phyloP scores from a whole-genome alignment of 2,797 vertebrate genomes.

The Kryptopterus vitreolus region DNA sequence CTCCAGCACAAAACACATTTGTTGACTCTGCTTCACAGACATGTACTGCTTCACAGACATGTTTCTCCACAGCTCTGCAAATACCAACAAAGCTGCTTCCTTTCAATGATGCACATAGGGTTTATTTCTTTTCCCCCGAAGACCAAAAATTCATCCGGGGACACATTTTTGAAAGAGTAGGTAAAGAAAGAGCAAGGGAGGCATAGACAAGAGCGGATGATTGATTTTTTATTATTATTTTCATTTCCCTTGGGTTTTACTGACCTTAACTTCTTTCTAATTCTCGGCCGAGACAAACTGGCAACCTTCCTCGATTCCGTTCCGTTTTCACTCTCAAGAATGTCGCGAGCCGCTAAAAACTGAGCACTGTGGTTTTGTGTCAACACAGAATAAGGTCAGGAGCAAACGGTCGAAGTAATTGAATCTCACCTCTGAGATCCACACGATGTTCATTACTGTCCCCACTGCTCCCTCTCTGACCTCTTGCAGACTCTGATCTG shows the following conservation, averaged over 20 bases:
- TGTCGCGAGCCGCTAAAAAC: conserved; percentile 5
- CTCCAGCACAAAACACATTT: conserved; percentile 17
- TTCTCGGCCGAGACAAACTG: conserved; percentile 6
- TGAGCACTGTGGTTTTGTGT: conserved; percentile 26
- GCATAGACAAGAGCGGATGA: conserved; percentile 21
- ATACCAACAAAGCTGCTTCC: conserved; percentile 38
- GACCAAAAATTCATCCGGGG: conserved; percentile 27
- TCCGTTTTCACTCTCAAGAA: background rate
- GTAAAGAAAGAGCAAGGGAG: conserved; percentile 27
- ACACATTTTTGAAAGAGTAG: conserved; percentile 20
- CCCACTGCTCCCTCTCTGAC: background rate
- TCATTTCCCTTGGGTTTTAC: conserved; percentile 41
- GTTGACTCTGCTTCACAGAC: conserved; percentile 15
- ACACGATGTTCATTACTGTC: conserved; percentile 25
- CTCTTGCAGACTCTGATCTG: conserved; percentile 78
- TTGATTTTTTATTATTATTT: conserved; percentile 41
- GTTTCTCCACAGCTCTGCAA: conserved; percentile 32
- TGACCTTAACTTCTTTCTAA: conserved; percentile 27
- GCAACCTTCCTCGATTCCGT: background rate
- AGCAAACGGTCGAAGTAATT: conserved; percentile 18
- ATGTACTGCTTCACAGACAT: conserved; percentile 17
- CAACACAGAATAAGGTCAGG: conserved; percentile 23
- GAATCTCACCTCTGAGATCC: conserved; percentile 25
- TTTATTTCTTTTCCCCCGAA: conserved; percentile 12
- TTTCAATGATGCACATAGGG: conserved; percentile 30